Base-by-base conservation (phyloP, 1,140 invertebrate genomes). In the Thaumatotibia leucotreta region DNA sequence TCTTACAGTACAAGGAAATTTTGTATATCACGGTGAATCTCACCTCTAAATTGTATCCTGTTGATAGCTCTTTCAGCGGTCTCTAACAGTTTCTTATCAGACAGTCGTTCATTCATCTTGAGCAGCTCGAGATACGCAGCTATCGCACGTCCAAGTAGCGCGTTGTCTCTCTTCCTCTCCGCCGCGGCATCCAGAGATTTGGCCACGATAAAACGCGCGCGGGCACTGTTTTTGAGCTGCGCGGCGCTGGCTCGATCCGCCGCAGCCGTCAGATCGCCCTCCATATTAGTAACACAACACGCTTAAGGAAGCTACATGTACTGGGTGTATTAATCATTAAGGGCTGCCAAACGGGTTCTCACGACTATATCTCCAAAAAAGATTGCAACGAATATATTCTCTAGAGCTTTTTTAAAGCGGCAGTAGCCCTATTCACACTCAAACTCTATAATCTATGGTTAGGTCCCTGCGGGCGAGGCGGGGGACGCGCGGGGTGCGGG, bases 41-140 rank as follows among this genome's bases (percentile, higher is more conserved):
- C 82, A 95, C 97, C 96, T 93, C 95, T 93, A 91, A 97, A 97
- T 74, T 94, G 86, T 84, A 97, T 94, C 70, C 95, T 92, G 69
- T 97, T 92, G 11, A 97, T 94, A 61, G 95, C 93, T 73, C 93
- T 89, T 14, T 93, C 91, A n/a, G 94, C 94, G 49, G 94, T 91
- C 35, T 91, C 68, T 9, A 92, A 76, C 65, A 93, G 95, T 49
- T 77, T 82, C 33, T 65, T 67, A 65, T 91, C 80, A 0, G 84
- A 70, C 50, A 97, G 88, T 0, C 82, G 78, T 68, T 95, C 92
- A 32, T 95, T 94, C 63, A 94, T 92, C 61, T 93, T 85, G 5
- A 92, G 91, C 9, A 94, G 86, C 23, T 93, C 86, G 45, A 97
- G 76, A 80, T 96, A 97, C 11, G 92, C 91, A 17, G 88, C 79